phyloP scores from a whole-genome alignment of 1,140 invertebrate species.

The Luehdorfia chinensis region DNA sequence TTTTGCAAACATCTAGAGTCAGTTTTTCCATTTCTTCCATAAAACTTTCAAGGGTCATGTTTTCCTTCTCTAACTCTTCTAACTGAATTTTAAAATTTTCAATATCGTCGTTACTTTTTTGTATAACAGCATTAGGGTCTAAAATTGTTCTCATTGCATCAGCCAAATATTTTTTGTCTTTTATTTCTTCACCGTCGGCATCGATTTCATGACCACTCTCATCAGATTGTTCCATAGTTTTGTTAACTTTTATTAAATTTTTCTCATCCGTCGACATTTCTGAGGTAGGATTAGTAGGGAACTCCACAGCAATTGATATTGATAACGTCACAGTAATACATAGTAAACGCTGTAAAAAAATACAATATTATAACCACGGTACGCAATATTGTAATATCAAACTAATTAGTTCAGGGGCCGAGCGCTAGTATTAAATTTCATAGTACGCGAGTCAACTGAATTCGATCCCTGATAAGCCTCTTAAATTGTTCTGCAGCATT shows the following conservation, averaged over 20 bases:
- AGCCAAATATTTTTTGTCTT: slow-evolving; percentile 60
- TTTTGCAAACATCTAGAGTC: slow-evolving; percentile 66
- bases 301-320: slow-evolving; percentile 37
- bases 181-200: slow-evolving; percentile 45
- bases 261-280: slow-evolving; percentile 66
- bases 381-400: too few species aligned
- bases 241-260: slow-evolving; percentile 38
- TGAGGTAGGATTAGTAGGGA: slow-evolving; percentile 50
- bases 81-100: slow-evolving; percentile 53
- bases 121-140: slow-evolving; percentile 49
- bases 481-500: too few species aligned
- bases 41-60: slow-evolving; percentile 51
- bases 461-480: too few species aligned
- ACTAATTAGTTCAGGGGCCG: too few species aligned
- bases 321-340: slow-evolving; percentile 25
- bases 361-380: slow-evolving; percentile 16
- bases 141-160: slow-evolving; percentile 59
- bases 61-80: slow-evolving; percentile 52
- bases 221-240: slow-evolving; percentile 50
- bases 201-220: slow-evolving; percentile 61
- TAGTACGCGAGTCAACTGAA: too few species aligned
- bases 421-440: too few species aligned
- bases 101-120: slow-evolving; percentile 40
- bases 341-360: slow-evolving; percentile 41
- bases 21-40: slow-evolving; percentile 66